Base-by-base conservation (phyloP, 2,888 invertebrate species). In the Ennomos fuscantarius region DNA sequence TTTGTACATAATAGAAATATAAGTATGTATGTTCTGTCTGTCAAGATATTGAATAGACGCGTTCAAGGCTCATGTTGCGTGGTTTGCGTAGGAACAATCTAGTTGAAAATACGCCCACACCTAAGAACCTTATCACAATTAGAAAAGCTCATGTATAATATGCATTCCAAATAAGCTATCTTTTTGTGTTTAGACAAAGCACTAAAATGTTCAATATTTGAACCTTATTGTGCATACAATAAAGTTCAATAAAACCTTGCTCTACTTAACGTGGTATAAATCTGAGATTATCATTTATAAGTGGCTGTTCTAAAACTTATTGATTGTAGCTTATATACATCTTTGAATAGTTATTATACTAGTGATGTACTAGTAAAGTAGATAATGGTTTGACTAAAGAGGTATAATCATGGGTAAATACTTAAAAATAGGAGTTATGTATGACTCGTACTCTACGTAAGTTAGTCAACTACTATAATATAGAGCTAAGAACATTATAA, bases 21-120 rank as follows among this genome's bases (percentile, higher is more conserved):
- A 59, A 64, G 61, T 55, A 12, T 12, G 12, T 33, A 13, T 2
- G 15, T 24, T 24, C 6, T 56, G 46, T 56, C 41, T 39, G 57
- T 52, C 42, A 52, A 57, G 51, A 52, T 73, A 69, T 69, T 74
- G 74, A 81, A 74, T 76, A 71, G 67, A 66, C 56, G 67, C 73
- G 69, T 75, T 76, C 75, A 76, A 78, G 78, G 76, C 73, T 81
- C 79, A 51, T 55, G 69, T 82, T 76, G 71, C 77, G 72, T 61
- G 73, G 73, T 69, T 63, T 62, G 64, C 57, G 57, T 57, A 57
- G 57, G 57, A 57, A 57, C 47, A 48, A 48, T 36, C 31, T 9
- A 34, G 12, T 36, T 43, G 8, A 42, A 39, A 43, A 47, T 39
- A 11, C n/a, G 31, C 11, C 31, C 9, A 34, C 47, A 33, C 9